phyloP scores from a whole-genome alignment of 1,140 invertebrate species.

The Matsumurasca onukii region DNA sequence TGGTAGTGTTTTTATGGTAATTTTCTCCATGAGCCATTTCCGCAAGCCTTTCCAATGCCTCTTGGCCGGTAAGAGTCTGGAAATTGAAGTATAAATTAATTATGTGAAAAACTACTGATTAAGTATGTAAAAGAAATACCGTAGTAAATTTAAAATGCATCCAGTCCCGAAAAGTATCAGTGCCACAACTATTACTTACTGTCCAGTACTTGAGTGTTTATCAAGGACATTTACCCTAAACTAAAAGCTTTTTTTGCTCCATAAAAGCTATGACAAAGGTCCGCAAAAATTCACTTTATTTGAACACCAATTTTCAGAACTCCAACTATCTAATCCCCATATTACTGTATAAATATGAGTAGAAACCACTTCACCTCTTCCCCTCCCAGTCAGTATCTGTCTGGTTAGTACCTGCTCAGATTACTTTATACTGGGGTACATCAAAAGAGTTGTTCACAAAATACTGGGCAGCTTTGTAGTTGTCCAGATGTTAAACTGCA shows the following conservation, averaged over 20 bases:
- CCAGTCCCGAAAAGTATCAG: not conserved
- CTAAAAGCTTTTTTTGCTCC: not conserved
- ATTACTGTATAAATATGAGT: too few species aligned
- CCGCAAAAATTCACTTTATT: too few species aligned
- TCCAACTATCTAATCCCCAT: too few species aligned
- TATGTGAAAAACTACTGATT: not conserved
- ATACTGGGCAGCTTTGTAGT: too few species aligned
- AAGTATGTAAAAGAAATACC: not conserved
- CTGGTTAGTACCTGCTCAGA: too few species aligned
- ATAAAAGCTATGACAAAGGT: not conserved
- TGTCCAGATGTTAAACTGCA: too few species aligned
- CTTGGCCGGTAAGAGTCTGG: slow-evolving; percentile 8
- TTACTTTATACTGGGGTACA: too few species aligned
- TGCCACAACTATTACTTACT: not conserved
- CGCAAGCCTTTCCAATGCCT: slow-evolving; percentile 1
- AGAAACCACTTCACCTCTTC: too few species aligned
- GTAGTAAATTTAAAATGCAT: not conserved
- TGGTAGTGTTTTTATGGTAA: too few species aligned
- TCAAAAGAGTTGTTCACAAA: too few species aligned
- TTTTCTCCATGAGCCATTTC: not conserved
- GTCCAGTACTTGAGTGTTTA: not conserved
- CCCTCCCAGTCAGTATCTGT: too few species aligned
- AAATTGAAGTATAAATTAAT: not conserved
- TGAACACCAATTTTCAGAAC: too few species aligned
- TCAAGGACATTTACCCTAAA: not conserved